These are phyloP conservation scores for Sterrhoptilus dennistouni DNA, from an alignment of 2,113 vertebrate species.

Conservation along the genomic window DNA sequence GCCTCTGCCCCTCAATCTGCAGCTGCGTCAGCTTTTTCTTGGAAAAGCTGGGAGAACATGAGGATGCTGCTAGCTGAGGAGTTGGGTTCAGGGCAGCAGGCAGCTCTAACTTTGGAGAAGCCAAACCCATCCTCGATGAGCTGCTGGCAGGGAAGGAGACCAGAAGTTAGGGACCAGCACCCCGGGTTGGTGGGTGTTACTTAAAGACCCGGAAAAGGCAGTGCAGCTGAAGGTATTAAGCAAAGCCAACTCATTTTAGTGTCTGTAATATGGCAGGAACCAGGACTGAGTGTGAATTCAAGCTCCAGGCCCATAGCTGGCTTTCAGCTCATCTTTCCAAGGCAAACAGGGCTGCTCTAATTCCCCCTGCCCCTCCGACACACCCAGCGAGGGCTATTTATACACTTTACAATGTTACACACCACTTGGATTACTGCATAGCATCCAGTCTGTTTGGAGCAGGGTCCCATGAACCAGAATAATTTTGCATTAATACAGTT, in stretches of 20 bases:
- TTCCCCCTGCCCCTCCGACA: neutral
- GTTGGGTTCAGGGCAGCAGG: neutral
- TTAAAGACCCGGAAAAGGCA: neutral
- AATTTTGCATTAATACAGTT: neutral
- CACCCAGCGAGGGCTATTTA: neutral
- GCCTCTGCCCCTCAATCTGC: neutral
- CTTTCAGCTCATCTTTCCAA: neutral
- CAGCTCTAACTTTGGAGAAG: neutral
- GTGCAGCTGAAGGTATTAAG: neutral
- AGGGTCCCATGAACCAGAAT: neutral
- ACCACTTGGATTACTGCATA: neutral
- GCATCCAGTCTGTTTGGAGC: neutral
- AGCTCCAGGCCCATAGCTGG: neutral
- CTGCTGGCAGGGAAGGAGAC: fast-evolving
- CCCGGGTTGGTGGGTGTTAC: neutral
- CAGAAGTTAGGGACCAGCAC: neutral
- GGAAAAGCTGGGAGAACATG: neutral
- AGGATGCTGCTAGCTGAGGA: neutral
- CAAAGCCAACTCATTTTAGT: neutral
- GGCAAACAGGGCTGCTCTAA: neutral
- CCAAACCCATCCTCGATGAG: neutral
- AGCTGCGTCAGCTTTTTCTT: neutral
- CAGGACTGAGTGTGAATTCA: neutral
- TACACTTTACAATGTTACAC: neutral
- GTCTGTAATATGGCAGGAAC: neutral